These are phyloP conservation scores for Leucopsar rothschildi DNA, from an alignment of 2,113 vertebrate species.

Conservation along the genomic window DNA sequence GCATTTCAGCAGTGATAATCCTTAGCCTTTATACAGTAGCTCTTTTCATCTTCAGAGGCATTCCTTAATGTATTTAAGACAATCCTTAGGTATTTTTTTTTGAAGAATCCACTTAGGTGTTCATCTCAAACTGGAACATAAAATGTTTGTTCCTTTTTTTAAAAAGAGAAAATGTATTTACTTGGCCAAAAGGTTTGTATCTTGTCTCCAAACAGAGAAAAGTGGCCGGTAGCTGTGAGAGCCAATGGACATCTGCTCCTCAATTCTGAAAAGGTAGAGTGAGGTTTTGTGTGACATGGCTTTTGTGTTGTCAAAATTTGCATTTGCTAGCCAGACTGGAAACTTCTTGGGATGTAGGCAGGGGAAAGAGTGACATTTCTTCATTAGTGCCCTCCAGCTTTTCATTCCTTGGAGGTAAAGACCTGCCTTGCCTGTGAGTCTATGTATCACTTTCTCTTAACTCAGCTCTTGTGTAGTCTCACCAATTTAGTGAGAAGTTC, in stretches of 20 bases:
- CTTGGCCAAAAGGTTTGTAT: not conserved
- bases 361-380: not conserved
- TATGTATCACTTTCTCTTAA: not conserved
- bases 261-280: conserved; percentile 93
- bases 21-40: not conserved
- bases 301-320: not conserved
- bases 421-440: not conserved
- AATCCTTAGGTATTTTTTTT: not conserved
- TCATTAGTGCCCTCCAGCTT: not conserved
- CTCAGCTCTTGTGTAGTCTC: not conserved
- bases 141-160: not conserved
- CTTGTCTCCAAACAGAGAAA: conserved; percentile 76
- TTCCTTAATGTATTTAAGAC: not conserved
- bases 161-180: not conserved
- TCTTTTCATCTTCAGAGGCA: not conserved
- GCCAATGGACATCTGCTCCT: conserved; percentile 97
- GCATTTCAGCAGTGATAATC: not conserved
- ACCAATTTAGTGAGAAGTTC: not conserved
- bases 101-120: not conserved
- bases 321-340: not conserved
- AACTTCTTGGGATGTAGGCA: not conserved
- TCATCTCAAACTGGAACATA: not conserved
- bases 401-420: not conserved
- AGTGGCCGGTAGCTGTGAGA: conserved; percentile 92
- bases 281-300: not conserved